phyloP scores from a whole-genome alignment of 1,140 invertebrate species.

The Drosophila setifemur region DNA sequence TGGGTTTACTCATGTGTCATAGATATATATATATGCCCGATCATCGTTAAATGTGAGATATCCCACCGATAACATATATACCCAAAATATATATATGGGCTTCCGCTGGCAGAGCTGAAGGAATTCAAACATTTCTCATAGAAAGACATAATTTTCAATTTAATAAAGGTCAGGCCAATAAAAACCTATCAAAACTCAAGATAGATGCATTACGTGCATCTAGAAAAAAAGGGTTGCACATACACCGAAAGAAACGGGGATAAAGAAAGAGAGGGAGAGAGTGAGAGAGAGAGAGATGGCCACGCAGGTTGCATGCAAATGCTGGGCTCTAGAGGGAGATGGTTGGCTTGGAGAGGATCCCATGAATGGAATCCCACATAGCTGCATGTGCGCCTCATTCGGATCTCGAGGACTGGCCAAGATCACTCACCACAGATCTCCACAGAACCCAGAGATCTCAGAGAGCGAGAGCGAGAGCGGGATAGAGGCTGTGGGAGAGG shows the following conservation, averaged over 20 bases:
- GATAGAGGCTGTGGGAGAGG: constrained; percentile 26
- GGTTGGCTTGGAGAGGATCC: background rate
- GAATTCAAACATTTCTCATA: constrained; percentile 73
- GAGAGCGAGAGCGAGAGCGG: constrained; percentile 12
- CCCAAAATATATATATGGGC: no score
- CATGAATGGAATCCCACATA: constrained; percentile 64
- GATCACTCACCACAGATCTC: background rate
- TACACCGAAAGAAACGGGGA: background rate
- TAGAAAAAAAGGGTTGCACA: constrained; percentile 57
- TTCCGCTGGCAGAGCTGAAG: background rate
- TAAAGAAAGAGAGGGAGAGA: background rate
- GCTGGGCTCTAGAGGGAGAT: background rate
- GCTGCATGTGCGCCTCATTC: constrained; percentile 51
- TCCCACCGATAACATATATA: constrained; percentile 2
- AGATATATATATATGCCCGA: background rate
- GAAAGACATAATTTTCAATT: constrained; percentile 80
- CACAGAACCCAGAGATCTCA: background rate
- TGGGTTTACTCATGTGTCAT: no score
- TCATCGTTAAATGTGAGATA: no score
- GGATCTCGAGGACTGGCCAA: constrained; percentile 1
- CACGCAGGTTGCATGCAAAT: constrained; percentile 22
- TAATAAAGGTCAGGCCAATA: constrained; percentile 75
- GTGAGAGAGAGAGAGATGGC: background rate
- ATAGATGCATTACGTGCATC: constrained; percentile 74
- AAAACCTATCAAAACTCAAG: constrained; percentile 74